Conservation (phyloP, 2,888 invertebrate species). For the Horisme vitalbata region DNA sequence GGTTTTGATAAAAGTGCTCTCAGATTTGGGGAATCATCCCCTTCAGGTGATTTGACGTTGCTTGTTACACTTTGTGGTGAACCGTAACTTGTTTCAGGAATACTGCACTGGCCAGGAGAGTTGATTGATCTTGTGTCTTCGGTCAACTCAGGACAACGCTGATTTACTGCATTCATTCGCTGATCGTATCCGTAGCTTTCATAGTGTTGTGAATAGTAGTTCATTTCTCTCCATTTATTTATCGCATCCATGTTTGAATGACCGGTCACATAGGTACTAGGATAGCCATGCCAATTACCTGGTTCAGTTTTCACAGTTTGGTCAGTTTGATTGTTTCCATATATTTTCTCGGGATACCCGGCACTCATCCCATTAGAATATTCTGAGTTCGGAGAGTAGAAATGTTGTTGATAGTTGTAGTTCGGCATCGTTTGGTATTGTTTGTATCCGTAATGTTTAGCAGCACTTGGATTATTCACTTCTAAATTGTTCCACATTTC, state of each 20-base stretch:
- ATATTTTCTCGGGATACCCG: constrained; percentile 46
- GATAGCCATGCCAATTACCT: constrained; percentile 57
- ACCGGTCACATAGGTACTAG: constrained; percentile 47
- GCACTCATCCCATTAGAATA: constrained; percentile 49
- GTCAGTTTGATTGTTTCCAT: constrained; percentile 44
- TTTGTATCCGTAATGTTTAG: constrained; percentile 55
- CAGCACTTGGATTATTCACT: constrained; percentile 57
- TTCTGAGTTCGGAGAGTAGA: constrained; percentile 54
- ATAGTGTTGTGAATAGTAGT: constrained; percentile 59
- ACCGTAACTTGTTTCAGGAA: constrained; percentile 64
- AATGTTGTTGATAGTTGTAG: constrained; percentile 59
- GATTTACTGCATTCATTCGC: constrained; percentile 44
- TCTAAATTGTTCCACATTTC: constrained; percentile 72
- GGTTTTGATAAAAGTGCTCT: constrained; percentile 81
- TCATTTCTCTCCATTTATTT: constrained; percentile 67
- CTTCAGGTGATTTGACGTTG: constrained; percentile 57
- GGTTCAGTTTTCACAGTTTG: constrained; percentile 64
- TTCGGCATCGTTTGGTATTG: constrained; percentile 53
- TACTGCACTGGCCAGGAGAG: constrained; percentile 66
- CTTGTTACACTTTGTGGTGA: constrained; percentile 65
- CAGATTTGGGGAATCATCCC: constrained; percentile 80
- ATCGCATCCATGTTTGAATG: constrained; percentile 59
- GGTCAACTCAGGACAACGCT: constrained; percentile 43
- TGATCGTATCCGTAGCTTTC: constrained; percentile 55
- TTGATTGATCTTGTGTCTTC: constrained; percentile 59